Evolutionary conservation across 2,888 invertebrate species (phyloP), one percentile per base, ranked within the genome.

Genomic region (Dryococelus australis): DNA sequence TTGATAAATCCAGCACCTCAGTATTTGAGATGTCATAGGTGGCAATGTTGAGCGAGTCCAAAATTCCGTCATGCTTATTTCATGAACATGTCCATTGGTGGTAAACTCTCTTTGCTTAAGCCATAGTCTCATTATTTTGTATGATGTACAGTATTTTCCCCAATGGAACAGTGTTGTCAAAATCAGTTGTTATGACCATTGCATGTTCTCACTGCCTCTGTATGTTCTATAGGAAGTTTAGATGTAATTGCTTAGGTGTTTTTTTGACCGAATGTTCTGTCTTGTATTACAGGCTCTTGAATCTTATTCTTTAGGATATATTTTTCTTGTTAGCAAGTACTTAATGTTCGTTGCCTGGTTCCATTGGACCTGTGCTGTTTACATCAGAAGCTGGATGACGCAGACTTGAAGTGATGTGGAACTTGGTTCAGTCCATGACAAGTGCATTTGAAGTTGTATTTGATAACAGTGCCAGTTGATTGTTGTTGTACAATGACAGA

Each of bases 381-480:
- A 1, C 16, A 20, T n/a, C 20, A 51, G n/a, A 24, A n/a, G 16
- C 1, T n/a, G 65, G 24, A n/a, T 20, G 24, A 3, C n/a, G n/a
- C 24, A 24, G 20, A n/a, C 20, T 65, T 65, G 20, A n/a, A 16
- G n/a, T n/a, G 16, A 65, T 8, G 6, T 65, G 65, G n/a, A 24
- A n/a, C 24, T 24, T 65, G n/a, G 65, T n/a, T 8, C 13, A 65
- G 65, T 65, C 65, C 65, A 24, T 65, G n/a, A 24, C 65, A n/a
- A 65, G 65, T 65, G 65, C 65, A 65, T 65, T 65, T 65, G 20
- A 65, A 65, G 16, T 65, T 65, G 65, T 65, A 65, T 65, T 65
- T 65, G 65, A n/a, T 20, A 16, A 13, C 16, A 9, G n/a, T n/a
- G 65, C 65, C 10, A 65, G 65, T 65, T 65, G 65, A 65, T 65